Evolutionary conservation across 2,888 invertebrate species (phyloP).

Genomic region (Trissonchulus latispiculum): DNA sequence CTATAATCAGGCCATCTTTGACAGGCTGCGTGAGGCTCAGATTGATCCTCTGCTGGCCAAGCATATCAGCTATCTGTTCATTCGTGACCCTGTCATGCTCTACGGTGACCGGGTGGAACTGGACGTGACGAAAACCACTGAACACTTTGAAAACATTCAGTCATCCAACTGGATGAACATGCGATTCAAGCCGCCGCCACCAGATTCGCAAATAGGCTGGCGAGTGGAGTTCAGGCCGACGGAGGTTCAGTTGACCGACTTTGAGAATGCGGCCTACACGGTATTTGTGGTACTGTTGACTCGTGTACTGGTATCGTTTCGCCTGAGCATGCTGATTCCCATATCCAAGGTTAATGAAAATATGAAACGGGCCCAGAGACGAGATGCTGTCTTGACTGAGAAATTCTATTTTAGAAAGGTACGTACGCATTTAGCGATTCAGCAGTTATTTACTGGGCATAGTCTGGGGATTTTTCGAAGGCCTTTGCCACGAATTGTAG

Average conservation of each 20-base stretch:
- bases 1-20: conserved; percentile 70
- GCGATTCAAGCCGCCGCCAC: conserved; percentile 87
- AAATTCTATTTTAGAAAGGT: conserved; percentile 77
- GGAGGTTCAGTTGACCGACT: conserved; percentile 94
- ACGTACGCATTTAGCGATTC: too few species aligned
- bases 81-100: conserved; percentile 83
- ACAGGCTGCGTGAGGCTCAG: conserved; percentile 69
- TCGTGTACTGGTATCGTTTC: conserved; percentile 80
- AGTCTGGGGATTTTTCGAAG: too few species aligned
- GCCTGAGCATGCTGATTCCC: conserved; percentile 88
- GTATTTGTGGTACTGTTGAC: conserved; percentile 95
- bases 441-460: too few species aligned
- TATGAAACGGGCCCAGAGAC: conserved; percentile 84
- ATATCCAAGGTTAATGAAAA: conserved; percentile 91
- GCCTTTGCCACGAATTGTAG: too few species aligned
- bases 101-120: conserved; percentile 79
- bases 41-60: conserved; percentile 85
- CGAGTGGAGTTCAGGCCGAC: conserved; percentile 98
- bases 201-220: conserved; percentile 87
- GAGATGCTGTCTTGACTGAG: conserved; percentile 68
- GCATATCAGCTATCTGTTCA: conserved; percentile 95
- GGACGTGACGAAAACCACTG: conserved; percentile 81
- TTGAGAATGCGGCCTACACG: conserved; percentile 97
- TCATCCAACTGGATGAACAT: conserved; percentile 45
- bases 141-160: conserved; percentile 75